Percentiles rank a stretch among this genome's conserved stretches.
phyloP scores from a whole-genome alignment of 2,888 invertebrate genomes.

The Theretra japonica region DNA sequence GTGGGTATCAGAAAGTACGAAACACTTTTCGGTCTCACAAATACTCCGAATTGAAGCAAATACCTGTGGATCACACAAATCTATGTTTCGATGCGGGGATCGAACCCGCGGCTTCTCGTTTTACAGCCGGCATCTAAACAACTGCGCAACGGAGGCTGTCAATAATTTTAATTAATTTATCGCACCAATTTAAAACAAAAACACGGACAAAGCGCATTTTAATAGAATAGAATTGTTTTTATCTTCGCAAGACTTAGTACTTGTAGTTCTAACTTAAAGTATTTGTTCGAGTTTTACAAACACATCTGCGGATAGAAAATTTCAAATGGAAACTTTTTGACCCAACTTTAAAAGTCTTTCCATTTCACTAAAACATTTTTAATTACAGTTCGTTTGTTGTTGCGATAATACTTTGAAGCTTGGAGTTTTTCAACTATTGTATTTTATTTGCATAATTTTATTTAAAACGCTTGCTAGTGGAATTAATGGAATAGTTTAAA shows the following conservation, averaged over 20 bases:
- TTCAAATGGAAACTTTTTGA: neutral
- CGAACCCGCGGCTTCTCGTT: too few species aligned
- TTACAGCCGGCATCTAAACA: too few species aligned
- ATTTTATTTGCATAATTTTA: constrained; percentile 10
- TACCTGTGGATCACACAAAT: too few species aligned
- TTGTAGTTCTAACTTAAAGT: neutral
- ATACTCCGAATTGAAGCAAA: too few species aligned
- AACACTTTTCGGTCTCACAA: too few species aligned
- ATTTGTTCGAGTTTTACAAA: neutral
- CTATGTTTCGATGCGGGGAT: too few species aligned
- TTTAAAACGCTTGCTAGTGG: neutral
- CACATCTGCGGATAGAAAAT: constrained; percentile 1
- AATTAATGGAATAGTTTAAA: neutral
- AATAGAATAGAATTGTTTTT: too few species aligned
- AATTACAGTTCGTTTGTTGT: constrained; percentile 11
- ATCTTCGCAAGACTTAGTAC: neutral
- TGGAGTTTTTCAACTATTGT: constrained; percentile 9
- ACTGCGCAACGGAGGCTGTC: too few species aligned
- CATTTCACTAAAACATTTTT: constrained; percentile 11
- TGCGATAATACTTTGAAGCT: neutral
- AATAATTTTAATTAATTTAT: too few species aligned
- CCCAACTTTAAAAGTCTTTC: neutral
- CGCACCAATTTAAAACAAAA: too few species aligned
- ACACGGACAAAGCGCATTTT: too few species aligned
- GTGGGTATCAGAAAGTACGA: too few species aligned